Base-by-base conservation (phyloP, 2,797 vertebrate species). In the Heteromormyrus szaboi region DNA sequence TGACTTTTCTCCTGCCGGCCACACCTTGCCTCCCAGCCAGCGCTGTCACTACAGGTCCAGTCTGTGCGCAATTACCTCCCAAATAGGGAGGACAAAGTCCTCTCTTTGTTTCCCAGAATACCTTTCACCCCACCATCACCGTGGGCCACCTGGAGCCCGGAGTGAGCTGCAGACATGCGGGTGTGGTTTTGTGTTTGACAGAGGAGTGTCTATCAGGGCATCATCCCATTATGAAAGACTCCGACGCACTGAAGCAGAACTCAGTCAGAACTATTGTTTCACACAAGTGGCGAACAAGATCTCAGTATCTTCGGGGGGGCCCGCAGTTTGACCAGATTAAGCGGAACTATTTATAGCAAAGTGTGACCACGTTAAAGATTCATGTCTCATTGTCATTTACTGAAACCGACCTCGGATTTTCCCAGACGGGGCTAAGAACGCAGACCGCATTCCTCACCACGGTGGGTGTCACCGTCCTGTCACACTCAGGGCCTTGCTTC, bases 21-120 rank as follows among this genome's bases (percentile, higher is more conserved):
- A 29, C 95, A 95, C 94, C 93, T 96, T 94, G 94, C 95, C 95
- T 95, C 94, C 94, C 93, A 93, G 96, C 94, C 93, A 95, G 94
- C 93, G 93, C 93, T 94, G 93, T 94, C 92, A 91, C 22, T 79
- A 89, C 93, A 92, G 93, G 91, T 94, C 95, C 92, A 59, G 84
- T 50, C 50, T 17, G 84, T 54, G n/a, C 7, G 11, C 48, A 25
- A 50, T 50, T 50, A 46, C 79, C 79, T 46, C 46, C 46, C 7
- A 46, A 84, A 44, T n/a, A 22, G 11, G 72, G 46, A 84, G 79
- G 44, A 84, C 46, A 22, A 84, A 84, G 79, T 94, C 46, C 79
- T 56, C 68, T 44, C 92, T 93, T 93, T 94, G 92, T 93, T 94
- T 94, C 94, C 46, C 41, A 14, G 79, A 46, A 84, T 94, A 93